Percentiles rank a stretch among this genome's conserved stretches.
Conservation (phyloP, 2,888 invertebrate species). For the Drepanosiphum platanoidis region DNA sequence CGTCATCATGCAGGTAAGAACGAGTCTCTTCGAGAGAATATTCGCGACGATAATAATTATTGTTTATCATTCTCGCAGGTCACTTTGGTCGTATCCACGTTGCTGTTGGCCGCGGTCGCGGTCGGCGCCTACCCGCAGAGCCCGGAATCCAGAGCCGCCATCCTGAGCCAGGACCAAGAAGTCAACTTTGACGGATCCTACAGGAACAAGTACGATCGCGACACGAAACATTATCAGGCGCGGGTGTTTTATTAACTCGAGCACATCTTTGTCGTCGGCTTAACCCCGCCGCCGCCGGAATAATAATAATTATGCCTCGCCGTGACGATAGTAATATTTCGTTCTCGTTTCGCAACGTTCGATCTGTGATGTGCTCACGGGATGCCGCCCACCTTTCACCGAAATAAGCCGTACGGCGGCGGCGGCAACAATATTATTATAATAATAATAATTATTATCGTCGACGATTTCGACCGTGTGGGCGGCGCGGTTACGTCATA, state of each 20-base stretch:
- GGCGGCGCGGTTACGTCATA: neutral
- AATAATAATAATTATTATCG: neutral
- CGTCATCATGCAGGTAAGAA: slow-evolving; percentile 47
- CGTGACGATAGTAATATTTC: neutral
- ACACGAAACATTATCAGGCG: no score
- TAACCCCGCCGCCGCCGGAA: neutral
- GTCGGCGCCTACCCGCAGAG: slow-evolving; percentile 66
- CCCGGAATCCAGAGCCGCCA: slow-evolving; percentile 63
- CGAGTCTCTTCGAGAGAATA: no score
- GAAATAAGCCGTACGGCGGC: no score
- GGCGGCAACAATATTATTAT: no score
- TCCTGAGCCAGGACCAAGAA: slow-evolving; percentile 63
- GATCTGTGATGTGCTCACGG: neutral
- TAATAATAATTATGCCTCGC: neutral
- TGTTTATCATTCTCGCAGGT: no score
- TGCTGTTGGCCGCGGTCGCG: slow-evolving; percentile 65
- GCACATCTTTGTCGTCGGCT: no score
- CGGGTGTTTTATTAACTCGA: no score
- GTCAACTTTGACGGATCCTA: slow-evolving; percentile 64
- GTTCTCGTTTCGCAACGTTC: neutral
- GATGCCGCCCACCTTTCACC: neutral
- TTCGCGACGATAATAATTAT: no score
- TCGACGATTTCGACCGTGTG: no score
- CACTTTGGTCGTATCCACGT: slow-evolving; percentile 29
- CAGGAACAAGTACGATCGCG: slow-evolving; percentile 65